Base-by-base conservation (phyloP, 2,113 vertebrate species). In the Lonchura striata region DNA sequence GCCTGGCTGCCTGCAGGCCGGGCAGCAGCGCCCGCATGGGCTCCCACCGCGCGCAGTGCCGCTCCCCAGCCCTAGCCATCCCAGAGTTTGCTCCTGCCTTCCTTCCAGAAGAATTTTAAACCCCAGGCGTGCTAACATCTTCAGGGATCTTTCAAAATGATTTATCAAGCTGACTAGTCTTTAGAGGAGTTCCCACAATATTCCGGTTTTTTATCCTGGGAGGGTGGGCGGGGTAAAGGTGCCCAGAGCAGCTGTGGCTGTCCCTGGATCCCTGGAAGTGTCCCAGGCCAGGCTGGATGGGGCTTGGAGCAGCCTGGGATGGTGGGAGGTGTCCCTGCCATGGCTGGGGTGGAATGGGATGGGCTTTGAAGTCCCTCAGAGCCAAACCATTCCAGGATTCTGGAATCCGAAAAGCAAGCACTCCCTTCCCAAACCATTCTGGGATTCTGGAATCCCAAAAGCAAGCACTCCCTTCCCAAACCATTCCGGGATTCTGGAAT, bases 11-110 rank as follows among this genome's bases (percentile, higher is more conserved):
- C 21, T 22, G 33, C 39, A 72, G 47, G 33, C 31, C 0, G 4
- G 24, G 23, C 5, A 41, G 9, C 46, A 15, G 31, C 2, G 5
- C 3, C 24, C 31, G 12, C 8, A 6, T 0, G 8, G 33, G 46
- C 37, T 2, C 49, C 8, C 49, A 14, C 49, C 70, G 10, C 50
- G 6, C 0, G 2, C 15, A 28, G 15, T 13, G 5, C n/a, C n/a
- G n/a, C n/a, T n/a, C n/a, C n/a, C n/a, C n/a, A n/a, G 50, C 10
- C 20, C 24, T 4, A 41, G 8, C 41, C 60, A 35, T 30, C 70
- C 24, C 35, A 50, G 8, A 31, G 5, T 13, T 16, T 25, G 15
- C 9, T 16, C 35, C 60, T 24, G 35, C 35, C 35, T 50, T 11
- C 30, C 30, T 21, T n/a, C 8, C 42, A 57, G 35, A 24, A 30